Evolutionary conservation across 1,140 invertebrate species (phyloP).

Genomic region (Conopomorpha cramerella): DNA sequence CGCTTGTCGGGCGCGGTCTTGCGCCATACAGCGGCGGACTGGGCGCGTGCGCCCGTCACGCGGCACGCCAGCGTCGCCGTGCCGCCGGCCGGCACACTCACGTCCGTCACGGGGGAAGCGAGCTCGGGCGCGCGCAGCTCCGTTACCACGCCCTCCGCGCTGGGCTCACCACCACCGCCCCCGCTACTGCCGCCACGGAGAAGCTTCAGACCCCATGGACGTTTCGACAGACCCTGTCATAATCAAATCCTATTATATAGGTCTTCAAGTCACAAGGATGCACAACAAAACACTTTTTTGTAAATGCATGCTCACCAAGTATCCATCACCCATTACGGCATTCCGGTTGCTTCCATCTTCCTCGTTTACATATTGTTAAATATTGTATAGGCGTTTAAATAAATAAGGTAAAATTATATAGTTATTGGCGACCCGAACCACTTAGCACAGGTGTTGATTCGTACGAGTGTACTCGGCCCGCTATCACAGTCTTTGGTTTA

Average conservation of each 20-base stretch:
- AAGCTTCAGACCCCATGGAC: constrained; percentile 63
- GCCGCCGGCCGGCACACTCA: constrained; percentile 26
- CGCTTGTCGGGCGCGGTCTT: constrained; percentile 61
- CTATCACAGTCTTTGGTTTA: constrained; percentile 44
- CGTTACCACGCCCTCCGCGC: constrained; percentile 33
- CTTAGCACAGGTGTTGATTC: constrained; percentile 32
- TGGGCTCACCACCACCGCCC: constrained; percentile 17
- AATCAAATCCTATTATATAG: constrained; percentile 5
- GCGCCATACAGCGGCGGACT: constrained; percentile 62
- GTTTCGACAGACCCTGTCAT: constrained; percentile 41
- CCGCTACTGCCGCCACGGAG: constrained; percentile 29
- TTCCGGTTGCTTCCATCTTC: constrained; percentile 9
- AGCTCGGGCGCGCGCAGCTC: constrained; percentile 50
- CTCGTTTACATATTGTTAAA: too few relatives aligned
- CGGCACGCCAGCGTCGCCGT: constrained; percentile 37
- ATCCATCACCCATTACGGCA: constrained; percentile 6
- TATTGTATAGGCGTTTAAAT: too few relatives aligned
- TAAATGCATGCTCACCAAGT: constrained; percentile 42
- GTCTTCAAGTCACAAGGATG: too few relatives aligned
- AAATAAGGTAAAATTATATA: constrained; percentile 12
- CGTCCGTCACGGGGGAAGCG: constrained; percentile 38
- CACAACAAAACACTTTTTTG: too few relatives aligned
- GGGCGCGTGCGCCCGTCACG: constrained; percentile 32
- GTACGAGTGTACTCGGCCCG: constrained; percentile 21
- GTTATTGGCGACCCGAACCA: constrained; percentile 26